Percentiles rank a stretch among this genome's conserved stretches.
These are phyloP conservation scores for Amyelois transitella DNA, from an alignment of 1,140 invertebrate species.

Conservation along the genomic window DNA sequence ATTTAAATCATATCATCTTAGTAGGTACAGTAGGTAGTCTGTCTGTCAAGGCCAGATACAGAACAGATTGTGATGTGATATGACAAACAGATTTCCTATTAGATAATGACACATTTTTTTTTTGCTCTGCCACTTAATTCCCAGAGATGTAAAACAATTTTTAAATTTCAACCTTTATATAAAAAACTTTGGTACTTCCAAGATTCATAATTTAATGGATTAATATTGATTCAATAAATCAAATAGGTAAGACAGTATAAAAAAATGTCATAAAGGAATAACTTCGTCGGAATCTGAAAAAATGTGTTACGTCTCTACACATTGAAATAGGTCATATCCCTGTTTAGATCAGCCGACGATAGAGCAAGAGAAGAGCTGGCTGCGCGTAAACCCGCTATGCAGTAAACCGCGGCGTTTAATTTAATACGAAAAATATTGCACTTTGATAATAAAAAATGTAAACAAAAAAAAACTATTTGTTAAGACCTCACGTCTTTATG, in stretches of 20 bases:
- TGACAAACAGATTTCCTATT: not conserved
- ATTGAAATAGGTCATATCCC: conserved; percentile 62
- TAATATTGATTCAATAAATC: no score
- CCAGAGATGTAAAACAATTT: no score
- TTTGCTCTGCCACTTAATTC: not conserved
- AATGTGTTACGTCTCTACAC: conserved; percentile 29
- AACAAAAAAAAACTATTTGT: not conserved
- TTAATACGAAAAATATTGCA: conserved; percentile 9
- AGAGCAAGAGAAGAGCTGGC: conserved; percentile 32
- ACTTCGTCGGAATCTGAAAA: conserved; percentile 11
- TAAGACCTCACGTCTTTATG: not conserved
- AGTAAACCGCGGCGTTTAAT: not conserved
- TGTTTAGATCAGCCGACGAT: conserved; percentile 39
- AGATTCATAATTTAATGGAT: no score
- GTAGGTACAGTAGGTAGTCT: not conserved
- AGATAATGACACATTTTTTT: not conserved
- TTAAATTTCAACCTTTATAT: no score
- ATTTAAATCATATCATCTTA: not conserved
- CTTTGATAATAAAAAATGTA: not conserved
- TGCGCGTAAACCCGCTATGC: conserved; percentile 42
- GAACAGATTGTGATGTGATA: not conserved
- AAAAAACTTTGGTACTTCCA: no score
- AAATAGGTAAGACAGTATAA: no score
- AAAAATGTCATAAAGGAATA: not conserved
- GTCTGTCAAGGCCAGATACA: not conserved